Percentiles rank a stretch among this genome's conserved stretches.
Evolutionary conservation across 2,113 vertebrate species (phyloP).

Genomic region (Lamprologus ornatipinnis): DNA sequence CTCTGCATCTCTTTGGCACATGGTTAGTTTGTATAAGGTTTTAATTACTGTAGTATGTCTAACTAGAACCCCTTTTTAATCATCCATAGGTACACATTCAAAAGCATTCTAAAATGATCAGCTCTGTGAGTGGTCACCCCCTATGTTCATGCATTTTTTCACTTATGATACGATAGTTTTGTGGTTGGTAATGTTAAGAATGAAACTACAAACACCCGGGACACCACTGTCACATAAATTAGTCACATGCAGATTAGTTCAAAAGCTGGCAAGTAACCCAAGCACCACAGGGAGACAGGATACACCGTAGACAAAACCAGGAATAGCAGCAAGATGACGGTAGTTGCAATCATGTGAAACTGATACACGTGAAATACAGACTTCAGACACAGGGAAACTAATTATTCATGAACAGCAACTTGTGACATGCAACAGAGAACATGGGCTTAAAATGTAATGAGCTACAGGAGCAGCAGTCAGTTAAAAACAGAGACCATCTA

Average conservation of each 20-base stretch:
- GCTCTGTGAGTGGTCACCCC: neutral
- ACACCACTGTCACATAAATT: neutral
- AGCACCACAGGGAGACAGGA: neutral
- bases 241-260: neutral
- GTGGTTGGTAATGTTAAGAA: neutral
- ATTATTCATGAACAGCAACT: conserved; percentile 2
- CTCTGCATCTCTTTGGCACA: neutral
- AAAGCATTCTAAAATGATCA: neutral
- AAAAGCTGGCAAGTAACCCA: neutral
- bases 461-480: neutral
- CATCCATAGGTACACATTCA: neutral
- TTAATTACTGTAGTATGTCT: neutral
- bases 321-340: neutral
- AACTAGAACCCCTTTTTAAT: neutral
- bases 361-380: neutral
- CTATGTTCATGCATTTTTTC: neutral
- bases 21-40: neutral
- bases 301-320: neutral
- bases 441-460: neutral
- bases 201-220: neutral
- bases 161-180: neutral
- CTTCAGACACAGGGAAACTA: neutral
- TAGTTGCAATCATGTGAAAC: neutral
- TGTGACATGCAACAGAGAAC: neutral
- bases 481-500: neutral